Conservation (phyloP, 2,797 vertebrate species). For the Meda fulgida region DNA sequence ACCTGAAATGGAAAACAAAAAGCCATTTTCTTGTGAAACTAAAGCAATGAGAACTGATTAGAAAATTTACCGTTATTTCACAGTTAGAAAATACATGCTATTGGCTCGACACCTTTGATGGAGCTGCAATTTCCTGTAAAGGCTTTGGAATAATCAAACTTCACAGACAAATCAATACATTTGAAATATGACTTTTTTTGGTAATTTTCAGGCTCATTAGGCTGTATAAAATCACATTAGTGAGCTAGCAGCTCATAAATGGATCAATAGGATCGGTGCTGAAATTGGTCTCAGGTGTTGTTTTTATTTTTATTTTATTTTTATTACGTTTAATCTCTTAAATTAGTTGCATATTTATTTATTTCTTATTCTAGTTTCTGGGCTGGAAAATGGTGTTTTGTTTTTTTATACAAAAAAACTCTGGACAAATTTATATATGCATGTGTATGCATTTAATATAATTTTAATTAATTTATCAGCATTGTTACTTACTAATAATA, state of each 20-base stretch:
- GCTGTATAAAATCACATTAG: constrained; percentile 55
- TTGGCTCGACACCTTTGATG: constrained; percentile 55
- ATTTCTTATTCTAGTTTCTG: neutral
- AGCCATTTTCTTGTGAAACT: constrained; percentile 48
- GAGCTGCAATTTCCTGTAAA: constrained; percentile 47
- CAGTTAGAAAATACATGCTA: constrained; percentile 48
- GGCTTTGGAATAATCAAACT: constrained; percentile 50
- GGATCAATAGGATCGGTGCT: constrained; percentile 48
- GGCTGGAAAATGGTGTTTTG: neutral
- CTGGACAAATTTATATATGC: too few relatives aligned
- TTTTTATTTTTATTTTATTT: neutral
- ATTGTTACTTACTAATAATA: too few relatives aligned
- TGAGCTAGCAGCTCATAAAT: constrained; percentile 39
- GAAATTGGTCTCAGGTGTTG: constrained; percentile 30
- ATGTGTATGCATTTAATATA: too few relatives aligned
- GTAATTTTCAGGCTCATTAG: constrained; percentile 57
- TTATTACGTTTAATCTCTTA: neutral
- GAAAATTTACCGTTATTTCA: constrained; percentile 50
- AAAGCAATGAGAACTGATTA: constrained; percentile 55
- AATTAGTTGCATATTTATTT: neutral
- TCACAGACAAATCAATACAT: constrained; percentile 57
- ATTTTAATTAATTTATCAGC: too few relatives aligned
- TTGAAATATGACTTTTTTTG: constrained; percentile 48
- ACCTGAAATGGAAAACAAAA: constrained; percentile 25
- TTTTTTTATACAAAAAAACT: neutral